phyloP scores from a whole-genome alignment of 2,888 invertebrate genomes.

The Lochmaea capreae region DNA sequence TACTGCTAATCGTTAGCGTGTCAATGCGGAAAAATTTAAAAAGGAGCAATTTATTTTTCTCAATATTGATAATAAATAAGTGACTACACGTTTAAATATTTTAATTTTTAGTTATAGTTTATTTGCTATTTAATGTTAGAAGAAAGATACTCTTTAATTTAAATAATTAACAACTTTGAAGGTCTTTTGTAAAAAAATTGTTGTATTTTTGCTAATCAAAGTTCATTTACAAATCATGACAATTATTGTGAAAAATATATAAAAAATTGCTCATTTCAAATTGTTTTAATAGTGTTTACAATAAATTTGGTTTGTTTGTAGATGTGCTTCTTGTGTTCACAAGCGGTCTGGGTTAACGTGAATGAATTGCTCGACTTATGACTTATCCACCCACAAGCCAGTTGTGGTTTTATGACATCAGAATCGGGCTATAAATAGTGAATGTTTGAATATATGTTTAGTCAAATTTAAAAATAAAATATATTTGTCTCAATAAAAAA shows the following conservation, averaged over 20 bases:
- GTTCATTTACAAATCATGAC: too few relatives aligned
- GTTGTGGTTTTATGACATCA: neutral
- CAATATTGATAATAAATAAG: neutral
- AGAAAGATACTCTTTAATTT: too few relatives aligned
- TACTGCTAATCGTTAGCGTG: slow-evolving; percentile 8
- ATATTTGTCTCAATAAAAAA: neutral
- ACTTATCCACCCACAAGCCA: neutral
- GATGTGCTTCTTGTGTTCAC: slow-evolving; percentile 1
- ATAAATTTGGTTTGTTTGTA: neutral
- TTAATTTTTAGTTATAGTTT: too few relatives aligned
- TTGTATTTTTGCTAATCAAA: too few relatives aligned
- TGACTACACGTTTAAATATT: too few relatives aligned
- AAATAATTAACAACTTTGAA: too few relatives aligned
- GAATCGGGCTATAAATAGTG: neutral
- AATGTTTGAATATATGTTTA: neutral
- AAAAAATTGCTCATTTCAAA: neutral
- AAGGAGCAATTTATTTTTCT: neutral
- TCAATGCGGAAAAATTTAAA: neutral
- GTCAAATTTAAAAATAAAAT: slow-evolving; percentile 10
- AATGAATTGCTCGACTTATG: slow-evolving; percentile 2
- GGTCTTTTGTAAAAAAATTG: too few relatives aligned
- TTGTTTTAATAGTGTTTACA: neutral
- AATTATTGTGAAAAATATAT: neutral
- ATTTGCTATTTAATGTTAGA: too few relatives aligned
- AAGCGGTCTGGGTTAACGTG: neutral